Base-by-base conservation (phyloP, 2,797 vertebrate genomes). In the Paratrypauchen microcephalus region DNA sequence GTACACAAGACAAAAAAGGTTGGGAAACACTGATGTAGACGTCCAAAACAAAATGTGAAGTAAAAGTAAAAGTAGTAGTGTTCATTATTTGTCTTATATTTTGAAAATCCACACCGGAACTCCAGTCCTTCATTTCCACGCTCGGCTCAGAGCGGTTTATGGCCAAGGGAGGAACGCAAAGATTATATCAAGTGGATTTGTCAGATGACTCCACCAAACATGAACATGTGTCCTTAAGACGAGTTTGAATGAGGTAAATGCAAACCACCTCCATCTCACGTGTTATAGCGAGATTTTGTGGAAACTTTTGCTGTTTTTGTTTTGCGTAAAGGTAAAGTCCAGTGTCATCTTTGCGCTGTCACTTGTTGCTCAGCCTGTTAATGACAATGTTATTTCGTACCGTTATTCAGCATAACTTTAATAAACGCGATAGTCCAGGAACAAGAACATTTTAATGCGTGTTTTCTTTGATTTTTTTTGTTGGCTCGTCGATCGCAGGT, bases 151-250 rank as follows among this genome's bases (percentile, higher is more conserved):
- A 15, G 6, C 12, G 21, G 47, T 56, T 6, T 24, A 21, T 16
- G 16, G 24, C 52, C 36, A 59, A 77, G 45, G 74, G 72, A 68
- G 13, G 52, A 65, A 69, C 26, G 65, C 69, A 24, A 60, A 78
- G 77, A 88, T 84, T 87, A 87, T 68, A 73, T 71, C 69, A 83
- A 85, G 82, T 83, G 79, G 83, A 83, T 79, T 81, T 82, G 73
- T 74, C 72, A 76, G 82, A 68, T 69, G n/a, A 24, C 39, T 52
- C n/a, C 16, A 58, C n/a, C n/a, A 54, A 59, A 26, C 24, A 7
- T 1, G 24, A 65, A 52, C 62, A 45, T 60, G 77, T 73, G 32
- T 36, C 52, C 2, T 56, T 32, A 19, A 47, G 58, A 8, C 5
- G 28, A 1, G 39, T 71, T 58, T 26, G 4, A 50, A n/a, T 24